These are phyloP conservation scores for Dolichoris vasculosae DNA, from an alignment of 1,140 invertebrate species.

Conservation along the genomic window DNA sequence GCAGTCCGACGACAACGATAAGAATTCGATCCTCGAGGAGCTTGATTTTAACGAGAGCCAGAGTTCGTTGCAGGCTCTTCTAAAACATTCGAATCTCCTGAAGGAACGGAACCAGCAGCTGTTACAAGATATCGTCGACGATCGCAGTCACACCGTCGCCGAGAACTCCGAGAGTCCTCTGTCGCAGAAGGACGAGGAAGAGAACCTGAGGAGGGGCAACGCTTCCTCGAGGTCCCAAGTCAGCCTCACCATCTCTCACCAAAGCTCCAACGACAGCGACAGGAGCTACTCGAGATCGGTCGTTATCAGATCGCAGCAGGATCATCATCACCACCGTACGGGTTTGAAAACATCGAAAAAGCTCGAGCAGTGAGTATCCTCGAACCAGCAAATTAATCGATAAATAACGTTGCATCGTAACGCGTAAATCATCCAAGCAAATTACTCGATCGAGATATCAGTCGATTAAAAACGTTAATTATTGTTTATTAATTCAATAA, in stretches of 20 bases:
- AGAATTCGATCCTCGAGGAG: conserved; percentile 62
- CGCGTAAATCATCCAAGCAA: too few species aligned
- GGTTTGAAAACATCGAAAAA: conserved; percentile 68
- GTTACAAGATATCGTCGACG: conserved; percentile 63
- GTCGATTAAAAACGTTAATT: too few species aligned
- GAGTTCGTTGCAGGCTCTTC: conserved; percentile 65
- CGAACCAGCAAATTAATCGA: background rate
- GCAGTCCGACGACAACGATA: conserved; percentile 60
- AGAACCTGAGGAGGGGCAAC: conserved; percentile 60
- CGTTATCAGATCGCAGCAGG: conserved; percentile 66
- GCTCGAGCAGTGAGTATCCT: conserved; percentile 68
- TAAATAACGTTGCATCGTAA: background rate
- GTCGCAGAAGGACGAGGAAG: conserved; percentile 57
- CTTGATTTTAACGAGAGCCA: conserved; percentile 67
- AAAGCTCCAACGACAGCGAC: conserved; percentile 69
- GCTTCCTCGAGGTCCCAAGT: conserved; percentile 67
- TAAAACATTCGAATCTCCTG: conserved; percentile 65
- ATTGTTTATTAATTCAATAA: too few species aligned
- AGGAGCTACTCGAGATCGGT: conserved; percentile 69
- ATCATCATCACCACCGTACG: conserved; percentile 56
- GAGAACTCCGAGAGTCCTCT: conserved; percentile 50
- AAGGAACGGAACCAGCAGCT: conserved; percentile 69
- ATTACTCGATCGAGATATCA: too few species aligned
- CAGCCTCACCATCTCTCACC: conserved; percentile 68
- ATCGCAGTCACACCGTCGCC: conserved; percentile 52